Base-by-base conservation (phyloP, 2,113 vertebrate species). In the Caranx melampygus region DNA sequence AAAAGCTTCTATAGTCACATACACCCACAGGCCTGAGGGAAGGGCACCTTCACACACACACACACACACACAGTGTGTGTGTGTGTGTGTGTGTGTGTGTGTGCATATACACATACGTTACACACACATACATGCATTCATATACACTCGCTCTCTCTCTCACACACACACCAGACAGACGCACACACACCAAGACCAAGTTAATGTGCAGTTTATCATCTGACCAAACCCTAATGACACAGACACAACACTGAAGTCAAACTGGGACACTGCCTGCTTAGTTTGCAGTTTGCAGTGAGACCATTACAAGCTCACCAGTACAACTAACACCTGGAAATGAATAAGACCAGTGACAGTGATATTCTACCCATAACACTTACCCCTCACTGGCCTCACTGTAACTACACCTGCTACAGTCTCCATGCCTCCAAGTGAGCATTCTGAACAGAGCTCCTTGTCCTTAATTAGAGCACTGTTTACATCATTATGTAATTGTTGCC, bases 21-120 rank as follows among this genome's bases (percentile, higher is more conserved):
- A 82, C 66, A 76, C 77, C 62, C 34, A 73, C 21, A 55, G 67
- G 67, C 82, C 75, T 86, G 11, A 71, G 81, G 78, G 85, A 91
- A 92, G 85, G 92, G 79, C 91, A 93, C 88, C 79, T 91, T 92
- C 77, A 76, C 77, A 76, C 62, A 80, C 71, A 63, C 71, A 67
- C 57, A 33, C 20, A 62, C 35, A 51, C 12, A 40, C 11, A 26
- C n/a, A n/a, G n/a, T n/a, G n/a, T n/a, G n/a, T n/a, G n/a, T n/a
- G n/a, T n/a, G n/a, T n/a, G n/a, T n/a, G n/a, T n/a, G n/a, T n/a
- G n/a, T n/a, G n/a, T n/a, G n/a, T n/a, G n/a, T n/a, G n/a, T n/a
- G n/a, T n/a, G n/a, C n/a, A 37, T 8, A 37, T 8, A 37, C 37
- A 58, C n/a, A 21, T 51, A 33, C 4, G 64, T 26, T 26, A 34